phyloP scores from a whole-genome alignment of 2,113 vertebrate species.

The Aspiorhynchus laticeps region DNA sequence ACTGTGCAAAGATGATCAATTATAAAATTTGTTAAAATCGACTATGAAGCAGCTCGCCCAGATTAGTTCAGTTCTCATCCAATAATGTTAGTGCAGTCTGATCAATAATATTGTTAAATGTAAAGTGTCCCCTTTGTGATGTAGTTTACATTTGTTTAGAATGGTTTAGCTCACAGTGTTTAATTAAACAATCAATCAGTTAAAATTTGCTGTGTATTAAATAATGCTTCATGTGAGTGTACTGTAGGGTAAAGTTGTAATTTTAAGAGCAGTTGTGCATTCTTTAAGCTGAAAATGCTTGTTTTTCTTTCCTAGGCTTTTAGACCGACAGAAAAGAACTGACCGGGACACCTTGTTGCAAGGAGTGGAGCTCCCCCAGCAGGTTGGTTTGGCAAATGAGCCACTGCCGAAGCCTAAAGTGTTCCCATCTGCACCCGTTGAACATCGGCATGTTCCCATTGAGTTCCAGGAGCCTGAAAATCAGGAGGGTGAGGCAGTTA shows the following conservation, averaged over 20 bases:
- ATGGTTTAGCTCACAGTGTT: not conserved
- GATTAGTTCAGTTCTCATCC: no score
- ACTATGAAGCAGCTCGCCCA: no score
- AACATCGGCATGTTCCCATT: not conserved
- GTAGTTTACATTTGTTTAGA: not conserved
- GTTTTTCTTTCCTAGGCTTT: conserved; percentile 24
- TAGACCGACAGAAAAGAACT: conserved; percentile 30
- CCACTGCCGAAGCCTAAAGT: not conserved
- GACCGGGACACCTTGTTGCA: conserved; percentile 24
- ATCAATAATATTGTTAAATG: no score
- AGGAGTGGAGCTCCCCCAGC: conserved; percentile 38
- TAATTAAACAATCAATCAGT: no score
- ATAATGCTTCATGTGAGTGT: not conserved
- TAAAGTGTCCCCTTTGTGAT: no score
- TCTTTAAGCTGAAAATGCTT: not conserved
- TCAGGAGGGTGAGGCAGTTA: not conserved
- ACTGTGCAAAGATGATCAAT: no score
- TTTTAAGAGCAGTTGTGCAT: not conserved
- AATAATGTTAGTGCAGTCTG: no score
- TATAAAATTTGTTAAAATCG: no score
- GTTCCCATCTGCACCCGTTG: conserved; percentile 3
- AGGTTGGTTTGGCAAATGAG: conserved; percentile 19
- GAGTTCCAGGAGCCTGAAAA: not conserved
- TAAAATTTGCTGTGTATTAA: not conserved
- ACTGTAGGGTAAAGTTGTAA: not conserved